Evolutionary conservation across 2,797 vertebrate species (phyloP).

Genomic region (Enteromius radiatus): DNA sequence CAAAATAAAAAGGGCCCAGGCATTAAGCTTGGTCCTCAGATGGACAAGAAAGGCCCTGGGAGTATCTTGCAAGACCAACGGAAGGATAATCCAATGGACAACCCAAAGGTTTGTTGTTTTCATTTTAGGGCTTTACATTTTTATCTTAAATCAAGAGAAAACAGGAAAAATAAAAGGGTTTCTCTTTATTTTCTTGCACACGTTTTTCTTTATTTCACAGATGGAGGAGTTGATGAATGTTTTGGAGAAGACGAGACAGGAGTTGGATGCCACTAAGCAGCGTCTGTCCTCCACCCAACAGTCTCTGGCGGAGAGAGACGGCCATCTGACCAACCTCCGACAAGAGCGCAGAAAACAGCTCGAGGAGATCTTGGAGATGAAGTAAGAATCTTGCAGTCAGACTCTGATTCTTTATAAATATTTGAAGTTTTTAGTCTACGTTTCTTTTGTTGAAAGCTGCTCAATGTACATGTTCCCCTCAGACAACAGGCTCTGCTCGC

Average conservation of each 20-base stretch:
- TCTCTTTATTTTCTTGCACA: neutral
- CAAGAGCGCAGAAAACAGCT: constrained; percentile 94
- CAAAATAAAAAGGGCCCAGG: constrained; percentile 92
- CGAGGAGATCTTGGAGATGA: constrained; percentile 99
- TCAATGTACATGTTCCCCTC: constrained; percentile 58
- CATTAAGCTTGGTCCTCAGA: constrained; percentile 91
- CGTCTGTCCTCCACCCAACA: constrained; percentile 96
- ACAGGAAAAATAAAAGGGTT: neutral
- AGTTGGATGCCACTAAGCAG: constrained; percentile 94
- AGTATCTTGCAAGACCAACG: constrained; percentile 87
- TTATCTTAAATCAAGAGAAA: constrained; percentile 13
- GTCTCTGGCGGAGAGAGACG: constrained; percentile 92
- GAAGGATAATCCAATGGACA: constrained; percentile 89
- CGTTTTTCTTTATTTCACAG: constrained; percentile 64
- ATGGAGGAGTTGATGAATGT: constrained; percentile 95
- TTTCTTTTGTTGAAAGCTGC: neutral
- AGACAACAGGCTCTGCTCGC: constrained; percentile 97
- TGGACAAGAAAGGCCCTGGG: constrained; percentile 93
- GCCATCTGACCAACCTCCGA: constrained; percentile 92
- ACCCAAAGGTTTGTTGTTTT: constrained; percentile 82
- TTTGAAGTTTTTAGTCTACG: neutral
- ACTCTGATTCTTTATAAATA: constrained; percentile 7
- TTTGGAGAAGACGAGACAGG: constrained; percentile 94
- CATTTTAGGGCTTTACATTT: constrained; percentile 30
- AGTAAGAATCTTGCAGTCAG: constrained; percentile 80